Evolutionary conservation across 1,140 invertebrate species (phyloP), one percentile per base, ranked within the genome.

Genomic region (Conus ventricosus): DNA sequence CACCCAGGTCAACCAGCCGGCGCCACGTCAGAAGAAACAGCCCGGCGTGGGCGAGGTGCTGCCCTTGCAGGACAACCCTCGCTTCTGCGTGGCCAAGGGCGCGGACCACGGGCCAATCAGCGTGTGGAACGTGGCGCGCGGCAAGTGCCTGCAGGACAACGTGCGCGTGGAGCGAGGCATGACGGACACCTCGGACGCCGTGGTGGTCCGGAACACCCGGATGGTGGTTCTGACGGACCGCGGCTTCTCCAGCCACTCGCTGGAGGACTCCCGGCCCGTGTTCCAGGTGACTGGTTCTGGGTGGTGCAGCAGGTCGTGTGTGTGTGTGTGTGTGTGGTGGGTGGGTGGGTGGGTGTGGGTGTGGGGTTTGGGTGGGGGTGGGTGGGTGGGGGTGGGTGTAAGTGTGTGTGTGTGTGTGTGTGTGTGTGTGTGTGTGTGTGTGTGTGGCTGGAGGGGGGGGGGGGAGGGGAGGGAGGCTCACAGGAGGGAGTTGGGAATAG

Each of bases 41-140:
- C 84, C 91, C 11, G 94, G 94, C 8, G 91, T 95, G 2, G 88
- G 81, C 20, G 90, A 93, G 27, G 92, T 95, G n/a, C 86, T 94
- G 39, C 91, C 92, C 15, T 93, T 95, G 93, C 81, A 88, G 10
- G 92, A 94, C 60, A 92, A 95, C 81, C 93, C 93, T 27, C 89
- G 92, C 39, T 94, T 94, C 87, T 92, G 94, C 20, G 92, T 95
- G 5, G 93, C 94, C n/a, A 91, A 93, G 71, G 91, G 93, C 54
- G 90, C 93, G 10, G 92, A 94, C 89, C 94, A 94, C 85, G 94
- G 94, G 54, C 92, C 93, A 39, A 90, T 95, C 15, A 92, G 91
- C 82, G 93, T 95, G 11, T 95, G 94, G 94, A 94, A 94, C 89
- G 91, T 95, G 78, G 92, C 92, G 15, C 93, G 93, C 84, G 93